Base-by-base conservation (phyloP, 2,888 invertebrate genomes). In the Diarsia dahlii region DNA sequence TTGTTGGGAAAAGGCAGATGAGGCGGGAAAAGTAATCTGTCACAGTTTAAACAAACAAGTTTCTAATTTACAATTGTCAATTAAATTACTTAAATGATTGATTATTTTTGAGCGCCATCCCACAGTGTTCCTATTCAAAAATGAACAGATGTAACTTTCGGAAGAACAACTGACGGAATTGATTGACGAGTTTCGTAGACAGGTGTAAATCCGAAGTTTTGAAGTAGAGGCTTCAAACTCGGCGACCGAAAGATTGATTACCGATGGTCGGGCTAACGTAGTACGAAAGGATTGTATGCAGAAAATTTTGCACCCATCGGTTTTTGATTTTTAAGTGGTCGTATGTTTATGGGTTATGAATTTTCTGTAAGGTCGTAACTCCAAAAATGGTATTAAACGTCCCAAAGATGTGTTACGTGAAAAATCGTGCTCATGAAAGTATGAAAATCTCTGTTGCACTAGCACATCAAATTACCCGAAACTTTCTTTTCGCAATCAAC, bases 161-260 rank as follows among this genome's bases (percentile, higher is more conserved):
- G 46, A 64, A 64, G 12, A 58, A 54, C 28, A n/a, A 62, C 46
- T 54, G 46, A 64, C 20, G 64, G 12, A 23, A 77, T 56, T 58
- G 63, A 77, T 64, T 45, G 80, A 80, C 63, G 50, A 77, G 45
- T 58, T 80, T 5, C 12, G 23, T 13, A 48, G 75, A 81, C 81
- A 81, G 62, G 66, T 81, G 81, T 66, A 54, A 66, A 74, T 56
- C 20, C 72, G 54, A 84, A 84, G 79, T 76, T 84, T 71, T 81
- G 81, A 66, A 66, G 62, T 34, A 15, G 54, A 74, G 28, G 62
- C 74, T 66, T 78, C 54, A 81, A 81, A 78, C 54, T 63, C 18
- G 28, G 54, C 34, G 46, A 62, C 54, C 2, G 28, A 63, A 74
- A 63, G 66, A 81, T 78, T 78, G 66, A 81, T 81, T 54, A 66